Evolutionary conservation across 2,113 vertebrate genomes (phyloP).

Genomic region (Ploceus nigricollis): DNA sequence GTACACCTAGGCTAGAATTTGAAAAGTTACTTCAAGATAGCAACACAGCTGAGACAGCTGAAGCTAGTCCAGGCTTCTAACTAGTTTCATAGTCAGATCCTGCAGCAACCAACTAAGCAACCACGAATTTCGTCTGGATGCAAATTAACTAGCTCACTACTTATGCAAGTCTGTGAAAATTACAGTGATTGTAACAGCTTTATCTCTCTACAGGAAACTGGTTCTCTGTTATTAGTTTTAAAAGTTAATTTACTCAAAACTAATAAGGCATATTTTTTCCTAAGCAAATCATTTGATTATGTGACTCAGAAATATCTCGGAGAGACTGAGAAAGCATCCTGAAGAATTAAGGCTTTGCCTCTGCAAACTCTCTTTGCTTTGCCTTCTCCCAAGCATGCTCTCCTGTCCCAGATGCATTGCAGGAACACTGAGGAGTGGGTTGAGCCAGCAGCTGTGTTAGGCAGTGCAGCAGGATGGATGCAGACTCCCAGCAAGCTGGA

Average conservation of each 20-base stretch:
- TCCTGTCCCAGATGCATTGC: background rate
- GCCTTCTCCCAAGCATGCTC: background rate
- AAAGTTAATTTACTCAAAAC: background rate
- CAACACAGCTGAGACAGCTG: background rate
- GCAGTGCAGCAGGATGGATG: background rate
- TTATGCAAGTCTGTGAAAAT: conserved; percentile 11
- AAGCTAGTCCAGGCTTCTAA: background rate
- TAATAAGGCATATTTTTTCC: background rate
- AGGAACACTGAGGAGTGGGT: background rate
- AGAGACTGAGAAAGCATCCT: background rate
- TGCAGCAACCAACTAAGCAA: background rate
- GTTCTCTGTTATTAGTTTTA: background rate
- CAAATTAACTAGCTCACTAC: conserved; percentile 9
- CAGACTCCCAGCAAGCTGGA: background rate
- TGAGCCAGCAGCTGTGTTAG: background rate
- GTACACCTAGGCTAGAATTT: background rate
- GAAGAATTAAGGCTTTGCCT: background rate
- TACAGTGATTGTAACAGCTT: background rate
- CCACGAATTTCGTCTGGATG: background rate
- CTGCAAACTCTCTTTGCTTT: background rate
- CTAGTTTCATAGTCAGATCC: background rate
- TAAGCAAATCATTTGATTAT: background rate
- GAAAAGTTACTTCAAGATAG: background rate
- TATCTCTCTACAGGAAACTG: background rate
- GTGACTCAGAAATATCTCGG: background rate